Conservation (phyloP, 2,797 vertebrate genomes). For the Anguilla pacifica region DNA sequence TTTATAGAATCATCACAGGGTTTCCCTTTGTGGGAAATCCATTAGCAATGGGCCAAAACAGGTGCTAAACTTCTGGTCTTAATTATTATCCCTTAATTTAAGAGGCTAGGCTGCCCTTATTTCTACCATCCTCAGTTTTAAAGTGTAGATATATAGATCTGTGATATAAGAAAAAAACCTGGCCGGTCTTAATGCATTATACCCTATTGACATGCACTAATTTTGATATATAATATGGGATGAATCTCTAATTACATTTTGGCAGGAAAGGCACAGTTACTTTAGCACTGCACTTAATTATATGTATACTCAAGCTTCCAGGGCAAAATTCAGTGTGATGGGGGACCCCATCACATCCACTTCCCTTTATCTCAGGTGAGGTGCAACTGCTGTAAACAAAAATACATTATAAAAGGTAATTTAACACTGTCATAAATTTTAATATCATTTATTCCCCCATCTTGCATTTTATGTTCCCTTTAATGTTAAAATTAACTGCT, state of each 20-base stretch:
- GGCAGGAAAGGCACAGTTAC: constrained; percentile 80
- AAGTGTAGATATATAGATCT: constrained; percentile 75
- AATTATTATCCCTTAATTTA: constrained; percentile 75
- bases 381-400: neutral
- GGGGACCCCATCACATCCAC: constrained; percentile 54
- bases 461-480: neutral
- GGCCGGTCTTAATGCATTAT: constrained; percentile 80
- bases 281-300: constrained; percentile 82
- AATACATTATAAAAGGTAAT: neutral
- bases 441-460: neutral
- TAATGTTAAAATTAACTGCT: neutral
- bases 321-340: constrained; percentile 74
- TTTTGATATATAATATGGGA: constrained; percentile 87
- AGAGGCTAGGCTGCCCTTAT: constrained; percentile 64
- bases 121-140: constrained; percentile 72
- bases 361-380: constrained; percentile 38
- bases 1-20: constrained; percentile 14
- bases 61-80: constrained; percentile 74
- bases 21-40: constrained; percentile 47
- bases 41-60: constrained; percentile 67
- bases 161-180: constrained; percentile 78
- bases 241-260: constrained; percentile 95
- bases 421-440: neutral
- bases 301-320: constrained; percentile 74
- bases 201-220: constrained; percentile 87